Conservation (phyloP, 2,113 vertebrate genomes). For the Bettongia penicillata region DNA sequence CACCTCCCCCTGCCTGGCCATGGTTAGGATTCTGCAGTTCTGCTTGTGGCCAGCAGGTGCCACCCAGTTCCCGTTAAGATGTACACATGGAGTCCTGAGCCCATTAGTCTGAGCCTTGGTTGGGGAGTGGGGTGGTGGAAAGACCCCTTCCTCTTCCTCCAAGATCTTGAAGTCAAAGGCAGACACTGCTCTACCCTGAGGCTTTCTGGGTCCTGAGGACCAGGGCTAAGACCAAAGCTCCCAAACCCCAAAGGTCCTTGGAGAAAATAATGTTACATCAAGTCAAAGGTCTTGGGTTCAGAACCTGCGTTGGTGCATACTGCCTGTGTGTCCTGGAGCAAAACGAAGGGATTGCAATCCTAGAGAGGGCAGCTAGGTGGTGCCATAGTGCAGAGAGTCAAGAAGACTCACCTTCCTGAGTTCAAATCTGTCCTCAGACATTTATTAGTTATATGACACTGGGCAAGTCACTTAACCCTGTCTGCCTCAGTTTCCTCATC, state of each 20-base stretch:
- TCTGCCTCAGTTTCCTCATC: too few species aligned
- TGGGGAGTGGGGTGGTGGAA: background rate
- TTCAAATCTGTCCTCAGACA: background rate
- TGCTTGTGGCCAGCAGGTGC: background rate
- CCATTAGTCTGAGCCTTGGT: background rate
- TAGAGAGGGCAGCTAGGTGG: background rate
- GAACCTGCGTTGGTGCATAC: background rate
- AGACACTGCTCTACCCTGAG: background rate
- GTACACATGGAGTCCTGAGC: background rate
- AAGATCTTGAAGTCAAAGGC: background rate
- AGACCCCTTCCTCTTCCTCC: background rate
- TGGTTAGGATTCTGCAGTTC: background rate
- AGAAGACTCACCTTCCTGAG: background rate
- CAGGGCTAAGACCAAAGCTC: background rate
- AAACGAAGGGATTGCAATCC: too few species aligned
- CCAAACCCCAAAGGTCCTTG: background rate
- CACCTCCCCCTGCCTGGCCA: rapidly evolving
- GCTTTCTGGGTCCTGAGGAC: background rate
- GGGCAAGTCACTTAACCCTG: background rate
- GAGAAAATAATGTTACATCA: background rate
- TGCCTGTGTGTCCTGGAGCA: background rate
- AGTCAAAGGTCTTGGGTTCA: background rate
- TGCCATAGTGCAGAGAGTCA: background rate
- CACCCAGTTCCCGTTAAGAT: background rate
- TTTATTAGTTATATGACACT: background rate